Percentiles rank a stretch among this genome's conserved stretches.
These are phyloP conservation scores for Phortica magna DNA, from an alignment of 2,888 invertebrate species.

Conservation along the genomic window DNA sequence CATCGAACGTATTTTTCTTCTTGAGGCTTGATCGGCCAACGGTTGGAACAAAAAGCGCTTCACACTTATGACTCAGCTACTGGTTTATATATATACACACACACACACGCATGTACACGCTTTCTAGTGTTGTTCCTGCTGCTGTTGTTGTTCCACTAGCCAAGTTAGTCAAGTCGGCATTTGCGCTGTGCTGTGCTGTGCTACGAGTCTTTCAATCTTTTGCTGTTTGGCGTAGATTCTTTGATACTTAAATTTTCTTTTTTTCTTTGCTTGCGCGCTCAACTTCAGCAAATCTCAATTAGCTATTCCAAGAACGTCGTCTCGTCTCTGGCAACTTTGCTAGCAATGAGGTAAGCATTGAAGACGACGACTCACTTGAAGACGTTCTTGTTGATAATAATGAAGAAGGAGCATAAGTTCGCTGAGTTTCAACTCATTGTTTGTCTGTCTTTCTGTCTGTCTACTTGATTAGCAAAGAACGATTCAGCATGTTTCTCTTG, in stretches of 20 bases:
- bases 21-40: neutral
- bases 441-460: conserved; percentile 26
- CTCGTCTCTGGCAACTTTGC: neutral
- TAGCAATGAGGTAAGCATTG: conserved; percentile 37
- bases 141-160: conserved; percentile 1
- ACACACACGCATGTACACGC: neutral
- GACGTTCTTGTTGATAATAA: neutral
- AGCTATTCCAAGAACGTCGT: conserved; percentile 66
- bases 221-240: conserved; percentile 7
- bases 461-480: conserved; percentile 55
- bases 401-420: neutral
- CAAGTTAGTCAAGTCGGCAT: neutral
- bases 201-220: conserved; percentile 4
- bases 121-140: neutral
- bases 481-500: conserved; percentile 50
- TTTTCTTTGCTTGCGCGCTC: conserved; percentile 5
- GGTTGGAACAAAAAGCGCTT: neutral
- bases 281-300: conserved; percentile 56
- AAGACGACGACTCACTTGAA: neutral
- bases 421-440: neutral
- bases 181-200: neutral
- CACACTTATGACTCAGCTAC: conserved; percentile 27
- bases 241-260: neutral
- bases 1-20: conserved; percentile 1
- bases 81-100: conserved; percentile 21